phyloP scores from a whole-genome alignment of 2,113 vertebrate species.

The Aythya baeri region DNA sequence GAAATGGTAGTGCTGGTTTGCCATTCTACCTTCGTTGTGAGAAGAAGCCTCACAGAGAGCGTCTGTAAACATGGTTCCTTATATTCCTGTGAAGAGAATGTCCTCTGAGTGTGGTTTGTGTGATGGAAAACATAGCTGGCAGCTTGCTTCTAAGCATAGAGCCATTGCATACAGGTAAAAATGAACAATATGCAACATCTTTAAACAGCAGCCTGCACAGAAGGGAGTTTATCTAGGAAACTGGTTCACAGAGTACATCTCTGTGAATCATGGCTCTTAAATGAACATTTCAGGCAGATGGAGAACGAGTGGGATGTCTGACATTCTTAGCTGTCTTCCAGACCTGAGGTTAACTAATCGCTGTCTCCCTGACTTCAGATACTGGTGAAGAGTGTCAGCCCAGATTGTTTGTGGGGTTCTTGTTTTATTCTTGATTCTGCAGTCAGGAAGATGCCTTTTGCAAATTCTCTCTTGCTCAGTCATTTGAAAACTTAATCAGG shows the following conservation, averaged over 20 bases:
- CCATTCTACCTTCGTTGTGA: not conserved
- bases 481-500: not conserved
- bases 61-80: not conserved
- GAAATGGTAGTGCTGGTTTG: not conserved
- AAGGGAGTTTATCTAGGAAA: not conserved
- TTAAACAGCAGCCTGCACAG: not conserved
- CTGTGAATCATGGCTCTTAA: not conserved
- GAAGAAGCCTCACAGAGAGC: not conserved
- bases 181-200: not conserved
- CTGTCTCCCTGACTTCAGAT: not conserved
- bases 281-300: not conserved
- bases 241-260: not conserved
- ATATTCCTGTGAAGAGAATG: not conserved
- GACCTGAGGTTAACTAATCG: not conserved
- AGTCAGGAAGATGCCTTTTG: not conserved
- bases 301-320: not conserved
- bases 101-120: not conserved
- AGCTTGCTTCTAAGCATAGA: not conserved
- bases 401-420: not conserved
- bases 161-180: not conserved
- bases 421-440: not conserved
- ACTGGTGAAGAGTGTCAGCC: not conserved
- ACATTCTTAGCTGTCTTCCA: not conserved
- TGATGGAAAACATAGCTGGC: not conserved
- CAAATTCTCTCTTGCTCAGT: not conserved